Evolutionary conservation across 1,140 invertebrate genomes (phyloP), one percentile per base, ranked within the genome.

Genomic region (Drosophila triauraria): DNA sequence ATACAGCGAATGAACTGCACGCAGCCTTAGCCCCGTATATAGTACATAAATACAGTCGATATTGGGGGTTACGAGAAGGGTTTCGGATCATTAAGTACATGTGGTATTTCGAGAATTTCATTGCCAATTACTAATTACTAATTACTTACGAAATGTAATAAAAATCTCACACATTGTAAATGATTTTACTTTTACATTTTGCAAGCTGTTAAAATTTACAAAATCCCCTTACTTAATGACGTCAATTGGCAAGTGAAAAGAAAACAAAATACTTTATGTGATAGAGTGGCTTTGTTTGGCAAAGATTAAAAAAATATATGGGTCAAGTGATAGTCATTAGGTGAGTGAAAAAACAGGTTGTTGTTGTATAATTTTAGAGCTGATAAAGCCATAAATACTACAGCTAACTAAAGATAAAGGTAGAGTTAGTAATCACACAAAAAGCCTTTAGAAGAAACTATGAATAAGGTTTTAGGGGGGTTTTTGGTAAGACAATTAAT

Each of bases 1-100:
- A 75, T 51, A 38, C 65, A 44, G 50, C 51, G 67, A 83, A 77
- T 70, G 68, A 78, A 74, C 67, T 50, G 75, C 79, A 72, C 79
- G 69, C 65, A 87, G 80, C 57, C 40, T 64, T 75, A 69, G 59
- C 17, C 38, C 20, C 20, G 32, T 4, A 47, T 38, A 62, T 30
- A 58, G 8, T 20, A 38, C 12, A 35, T 47, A 7, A 10, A 63
- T 65, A 61, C 32, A 61, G 46, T 48, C 23, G 15, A 42, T 38
- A 56, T n/a, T 56, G 53, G 20, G 20, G 20, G 2, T 42, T 56
- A 40, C n/a, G 13, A 20, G 2, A 38, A 40, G 35, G 40, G 53
- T 25, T n/a, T 40, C 20, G 53, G 20, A 56, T 56, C 53, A 40
- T 56, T 56, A 25, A n/a, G 4, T 56, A n/a, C 6, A 30, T 25